phyloP scores from a whole-genome alignment of 2,113 vertebrate genomes.

The Coracopsis vasa region DNA sequence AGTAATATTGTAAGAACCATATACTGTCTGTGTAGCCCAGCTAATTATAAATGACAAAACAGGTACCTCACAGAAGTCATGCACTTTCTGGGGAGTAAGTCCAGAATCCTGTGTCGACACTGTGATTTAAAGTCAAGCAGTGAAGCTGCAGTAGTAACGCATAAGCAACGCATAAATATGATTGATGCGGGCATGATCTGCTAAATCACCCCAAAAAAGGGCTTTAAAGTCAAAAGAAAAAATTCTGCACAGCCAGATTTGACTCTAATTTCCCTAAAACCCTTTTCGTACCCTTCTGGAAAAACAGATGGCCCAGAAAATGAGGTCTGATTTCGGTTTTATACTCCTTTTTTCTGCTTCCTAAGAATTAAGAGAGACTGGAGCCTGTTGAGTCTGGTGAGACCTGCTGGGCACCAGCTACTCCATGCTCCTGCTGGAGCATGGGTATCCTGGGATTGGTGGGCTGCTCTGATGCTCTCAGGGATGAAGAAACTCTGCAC shows the following conservation, averaged over 20 bases:
- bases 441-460: background rate
- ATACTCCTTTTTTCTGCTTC: background rate
- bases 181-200: background rate
- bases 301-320: fast-evolving
- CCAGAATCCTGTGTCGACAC: fast-evolving
- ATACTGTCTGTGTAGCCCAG: background rate
- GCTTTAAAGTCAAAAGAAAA: background rate
- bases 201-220: background rate
- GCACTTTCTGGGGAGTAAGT: background rate
- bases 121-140: background rate
- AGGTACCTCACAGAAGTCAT: background rate
- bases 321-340: background rate
- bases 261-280: background rate
- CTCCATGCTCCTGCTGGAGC: background rate
- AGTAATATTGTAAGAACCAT: background rate
- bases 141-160: background rate
- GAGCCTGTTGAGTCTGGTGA: background rate
- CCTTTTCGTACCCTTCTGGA: background rate
- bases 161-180: fast-evolving
- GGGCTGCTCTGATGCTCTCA: background rate
- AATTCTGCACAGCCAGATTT: background rate
- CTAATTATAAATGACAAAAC: background rate
- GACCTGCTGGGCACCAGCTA: background rate
- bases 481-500: background rate
- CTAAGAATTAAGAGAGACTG: background rate